Conservation (phyloP, 30 jellyfish, hydroid and myxozoan genomes). For the Aurelia aurita region DNA sequence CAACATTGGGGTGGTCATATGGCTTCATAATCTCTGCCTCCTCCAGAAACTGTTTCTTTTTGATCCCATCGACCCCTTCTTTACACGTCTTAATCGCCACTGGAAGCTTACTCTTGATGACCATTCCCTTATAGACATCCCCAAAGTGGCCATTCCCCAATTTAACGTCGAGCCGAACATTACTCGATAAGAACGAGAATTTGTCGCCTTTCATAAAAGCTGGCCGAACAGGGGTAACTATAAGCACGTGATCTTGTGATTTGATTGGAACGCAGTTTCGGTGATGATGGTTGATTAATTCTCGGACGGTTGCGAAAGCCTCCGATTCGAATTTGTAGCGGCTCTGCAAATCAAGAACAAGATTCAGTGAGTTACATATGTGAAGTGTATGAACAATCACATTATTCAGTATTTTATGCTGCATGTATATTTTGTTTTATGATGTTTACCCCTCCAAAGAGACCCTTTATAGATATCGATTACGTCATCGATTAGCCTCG, state of each 20-base stretch:
- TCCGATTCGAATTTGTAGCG: slow-evolving; percentile 82
- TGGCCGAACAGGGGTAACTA: slow-evolving; percentile 71
- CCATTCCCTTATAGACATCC: slow-evolving; percentile 78
- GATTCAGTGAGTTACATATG: no score
- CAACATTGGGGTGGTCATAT: slow-evolving; percentile 86
- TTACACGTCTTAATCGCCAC: slow-evolving; percentile 91
- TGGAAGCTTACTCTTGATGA: slow-evolving; percentile 27
- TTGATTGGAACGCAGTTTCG: slow-evolving; percentile 66
- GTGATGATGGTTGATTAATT: slow-evolving; percentile 75
- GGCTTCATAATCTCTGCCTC: slow-evolving; percentile 98
- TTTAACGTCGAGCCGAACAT: slow-evolving; percentile 67
- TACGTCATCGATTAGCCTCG: no score
- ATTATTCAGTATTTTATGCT: no score
- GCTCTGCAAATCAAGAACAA: slow-evolving; percentile 47
- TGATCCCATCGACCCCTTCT: slow-evolving; percentile 64
- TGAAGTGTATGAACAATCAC: no score
- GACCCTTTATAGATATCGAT: no score
- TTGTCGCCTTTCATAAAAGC: slow-evolving; percentile 84
- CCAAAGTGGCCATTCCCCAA: slow-evolving; percentile 97
- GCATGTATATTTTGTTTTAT: no score
- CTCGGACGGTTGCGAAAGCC: slow-evolving; percentile 56
- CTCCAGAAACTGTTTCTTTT: slow-evolving; percentile 70
- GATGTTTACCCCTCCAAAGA: no score
- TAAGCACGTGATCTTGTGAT: slow-evolving; percentile 55
- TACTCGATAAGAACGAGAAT: slow-evolving; percentile 50